Evolutionary conservation across 2,888 invertebrate genomes (phyloP), one percentile per base, ranked within the genome.

Genomic region (Synergus gifuensis): DNA sequence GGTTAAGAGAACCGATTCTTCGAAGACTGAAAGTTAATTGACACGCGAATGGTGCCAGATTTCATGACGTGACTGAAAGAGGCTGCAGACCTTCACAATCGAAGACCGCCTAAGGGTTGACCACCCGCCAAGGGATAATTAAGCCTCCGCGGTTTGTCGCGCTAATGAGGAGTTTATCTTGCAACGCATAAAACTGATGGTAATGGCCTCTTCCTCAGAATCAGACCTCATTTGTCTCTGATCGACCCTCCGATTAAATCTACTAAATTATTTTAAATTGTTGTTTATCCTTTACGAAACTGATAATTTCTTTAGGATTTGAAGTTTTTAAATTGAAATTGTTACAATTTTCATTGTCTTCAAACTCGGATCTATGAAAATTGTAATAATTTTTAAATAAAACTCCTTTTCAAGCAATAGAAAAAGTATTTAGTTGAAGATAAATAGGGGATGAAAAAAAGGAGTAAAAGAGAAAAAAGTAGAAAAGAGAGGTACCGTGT

Each of bases 141-240:
- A 80, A 81, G 78, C 79, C 76, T 69, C 66, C 79, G 78, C 76
- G 76, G 83, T 82, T 82, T 73, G 80, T 77, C 79, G 86, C 86
- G 85, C 89, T 89, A 89, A 89, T 88, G 89, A 89, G 89, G 83
- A 88, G 87, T 86, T 89, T 87, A 88, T 88, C 88, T 86, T 85
- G 82, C 84, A 84, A 81, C 82, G 64, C 78, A 60, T 22, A 60
- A 60, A 22, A 60, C 11, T 1, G 22, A 22, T 11, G 3, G 11
- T 60, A 60, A 60, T 8, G 22, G 22, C 60, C 60, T 60, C 22
- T 60, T 60, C 22, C 22, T 22, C 22, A 60, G 60, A 60, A 60
- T 60, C 60, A 60, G 60, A 11, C n/a, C 22, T 12, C 22, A 60
- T 18, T 60, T 60, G 60, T 60, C 22, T 60, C 22, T 60, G 18